Percentiles rank a stretch among this genome's conserved stretches.
Conservation (phyloP, 30 jellyfish, hydroid and myxozoan species). For the Aurelia aurita region DNA sequence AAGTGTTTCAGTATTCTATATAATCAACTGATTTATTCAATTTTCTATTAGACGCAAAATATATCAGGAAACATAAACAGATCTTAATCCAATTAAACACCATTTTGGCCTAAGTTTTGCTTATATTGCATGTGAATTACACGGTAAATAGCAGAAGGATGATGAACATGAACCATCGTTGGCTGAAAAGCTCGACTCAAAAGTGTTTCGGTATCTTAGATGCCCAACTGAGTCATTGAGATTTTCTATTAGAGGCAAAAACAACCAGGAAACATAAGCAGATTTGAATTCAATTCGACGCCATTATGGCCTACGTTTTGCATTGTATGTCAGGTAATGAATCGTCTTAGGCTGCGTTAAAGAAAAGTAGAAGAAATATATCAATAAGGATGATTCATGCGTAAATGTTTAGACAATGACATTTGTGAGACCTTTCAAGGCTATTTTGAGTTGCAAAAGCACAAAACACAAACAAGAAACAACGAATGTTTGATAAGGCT, state of each 20-base stretch:
- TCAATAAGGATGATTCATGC: slow-evolving; percentile 14
- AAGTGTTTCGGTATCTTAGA: not conserved
- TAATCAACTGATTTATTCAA: not conserved
- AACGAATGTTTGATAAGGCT: too few species aligned
- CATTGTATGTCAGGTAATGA: too few species aligned
- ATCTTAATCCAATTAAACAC: not conserved
- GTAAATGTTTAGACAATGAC: too few species aligned
- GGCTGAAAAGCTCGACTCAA: slow-evolving; percentile 1
- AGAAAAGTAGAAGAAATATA: too few species aligned
- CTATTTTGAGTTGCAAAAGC: too few species aligned
- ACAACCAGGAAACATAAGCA: not conserved
- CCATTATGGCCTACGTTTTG: not conserved
- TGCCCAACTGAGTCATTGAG: not conserved
- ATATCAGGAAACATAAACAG: not conserved
- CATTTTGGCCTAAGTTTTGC: not conserved
- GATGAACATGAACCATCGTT: not conserved
- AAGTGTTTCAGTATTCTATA: not conserved
- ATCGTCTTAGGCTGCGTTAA: too few species aligned
- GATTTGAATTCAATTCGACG: not conserved
- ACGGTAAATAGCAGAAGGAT: too few species aligned
- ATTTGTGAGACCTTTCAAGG: too few species aligned
- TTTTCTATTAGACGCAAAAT: not conserved
- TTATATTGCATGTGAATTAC: too few species aligned
- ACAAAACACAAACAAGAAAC: too few species aligned
- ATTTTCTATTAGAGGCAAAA: not conserved